Base-by-base conservation (phyloP, 2,113 vertebrate genomes). In the Rhynchopsitta pachyrhyncha region DNA sequence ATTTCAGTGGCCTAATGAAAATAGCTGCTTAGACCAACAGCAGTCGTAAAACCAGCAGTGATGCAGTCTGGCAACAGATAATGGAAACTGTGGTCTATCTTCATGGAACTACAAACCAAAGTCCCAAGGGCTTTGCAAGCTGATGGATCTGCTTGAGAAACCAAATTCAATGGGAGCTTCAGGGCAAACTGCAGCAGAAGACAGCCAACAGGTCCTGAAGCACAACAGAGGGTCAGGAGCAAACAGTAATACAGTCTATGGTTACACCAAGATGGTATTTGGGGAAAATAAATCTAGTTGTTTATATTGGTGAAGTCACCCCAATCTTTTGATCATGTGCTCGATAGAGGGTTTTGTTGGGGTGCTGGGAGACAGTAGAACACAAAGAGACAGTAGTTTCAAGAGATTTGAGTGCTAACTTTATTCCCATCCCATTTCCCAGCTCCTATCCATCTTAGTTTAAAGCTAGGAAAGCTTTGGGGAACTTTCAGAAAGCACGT, bases 261-360 rank as follows among this genome's bases (percentile, higher is more conserved):
- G 28, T n/a, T 44, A 15, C 42, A 17, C 13, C 53, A 28, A 35
- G 24, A 22, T 0, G 5, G 23, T 0, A 2, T 5, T 55, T 24
- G 10, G 13, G 13, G 49, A 55, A 10, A 82, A 69, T 1, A 15
- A 7, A 31, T 17, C 59, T 7, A 20, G 17, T 10, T 17, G 17
- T n/a, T 68, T 9, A 1, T 8, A 8, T 0, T 2, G 7, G 35
- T 14, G 41, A 33, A 50, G 25, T 37, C 33, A 50, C 28, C 52
- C 11, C 35, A 16, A 35, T 9, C 15, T 44, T 46, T 15, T 13
- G 31, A 28, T 78, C 7, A 0, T 14, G 33, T 27, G 53, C 66
- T 73, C 1, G 0, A 28, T 3, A n/a, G 10, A 41, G 18, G 33
- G 59, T 28, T 80, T 46, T 68, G 25, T 41, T 29, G 69, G 7